Conservation (phyloP, 2,113 vertebrate species). For the Aegithalos caudatus region DNA sequence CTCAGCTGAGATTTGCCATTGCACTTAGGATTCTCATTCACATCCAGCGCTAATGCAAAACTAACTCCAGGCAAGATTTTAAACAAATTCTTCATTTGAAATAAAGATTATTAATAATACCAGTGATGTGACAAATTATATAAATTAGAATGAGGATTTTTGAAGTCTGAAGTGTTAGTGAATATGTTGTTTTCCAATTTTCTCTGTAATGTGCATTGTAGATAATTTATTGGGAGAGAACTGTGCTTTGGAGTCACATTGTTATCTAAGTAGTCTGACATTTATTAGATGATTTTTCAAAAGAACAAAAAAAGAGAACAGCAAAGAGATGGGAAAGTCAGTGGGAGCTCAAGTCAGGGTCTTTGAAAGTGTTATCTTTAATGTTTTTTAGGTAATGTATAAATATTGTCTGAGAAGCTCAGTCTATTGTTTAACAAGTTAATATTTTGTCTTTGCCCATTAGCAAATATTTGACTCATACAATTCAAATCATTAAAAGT, state of each 20-base stretch:
- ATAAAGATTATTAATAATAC: background rate
- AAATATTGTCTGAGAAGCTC: background rate
- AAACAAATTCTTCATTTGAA: background rate
- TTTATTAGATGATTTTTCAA: background rate
- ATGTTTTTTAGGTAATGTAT: background rate
- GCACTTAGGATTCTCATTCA: background rate
- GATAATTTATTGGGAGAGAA: background rate
- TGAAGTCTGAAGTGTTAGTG: background rate
- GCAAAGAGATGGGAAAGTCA: background rate
- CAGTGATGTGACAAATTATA: background rate
- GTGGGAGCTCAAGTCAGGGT: background rate
- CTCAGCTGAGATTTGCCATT: background rate
- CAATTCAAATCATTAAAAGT: constrained; percentile 24
- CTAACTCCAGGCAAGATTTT: background rate
- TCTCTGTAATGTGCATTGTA: background rate
- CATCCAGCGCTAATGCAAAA: background rate
- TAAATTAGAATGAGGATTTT: background rate
- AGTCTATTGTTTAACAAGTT: constrained; percentile 23
- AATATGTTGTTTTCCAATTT: background rate
- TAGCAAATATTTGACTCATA: constrained; percentile 57
- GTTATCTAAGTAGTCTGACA: background rate
- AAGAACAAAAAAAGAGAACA: background rate
- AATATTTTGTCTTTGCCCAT: constrained; percentile 44
- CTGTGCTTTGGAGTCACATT: background rate
- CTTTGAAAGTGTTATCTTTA: background rate